Evolutionary conservation across 2,888 invertebrate species (phyloP).

Genomic region (Amphiduros pacificus): DNA sequence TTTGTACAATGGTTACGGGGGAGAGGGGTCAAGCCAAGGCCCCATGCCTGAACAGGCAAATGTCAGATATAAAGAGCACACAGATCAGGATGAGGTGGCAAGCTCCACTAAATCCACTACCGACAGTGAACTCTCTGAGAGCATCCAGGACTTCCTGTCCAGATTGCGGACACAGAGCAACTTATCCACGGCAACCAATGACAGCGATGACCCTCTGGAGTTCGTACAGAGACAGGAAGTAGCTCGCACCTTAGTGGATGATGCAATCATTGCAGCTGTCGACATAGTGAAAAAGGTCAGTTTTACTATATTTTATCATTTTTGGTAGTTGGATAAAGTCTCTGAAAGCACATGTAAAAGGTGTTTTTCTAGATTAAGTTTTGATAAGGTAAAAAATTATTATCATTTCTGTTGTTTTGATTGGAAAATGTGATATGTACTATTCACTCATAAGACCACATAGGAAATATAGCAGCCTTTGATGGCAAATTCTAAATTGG

Average conservation of each 20-base stretch:
- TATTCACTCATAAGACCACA: too few relatives aligned
- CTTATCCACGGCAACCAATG: not conserved
- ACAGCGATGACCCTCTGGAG: conserved; percentile 8
- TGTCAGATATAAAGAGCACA: not conserved
- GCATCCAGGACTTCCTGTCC: conserved; percentile 5
- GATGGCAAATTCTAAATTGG: too few relatives aligned
- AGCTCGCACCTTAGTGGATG: conserved; percentile 4
- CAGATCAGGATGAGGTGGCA: not conserved
- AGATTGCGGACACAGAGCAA: conserved; percentile 3
- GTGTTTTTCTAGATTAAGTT: too few relatives aligned
- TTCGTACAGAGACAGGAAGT: not conserved
- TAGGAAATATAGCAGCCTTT: too few relatives aligned
- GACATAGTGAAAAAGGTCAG: conserved; percentile 6
- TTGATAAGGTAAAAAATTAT: too few relatives aligned
- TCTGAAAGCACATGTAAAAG: too few relatives aligned
- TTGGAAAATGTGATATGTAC: too few relatives aligned
- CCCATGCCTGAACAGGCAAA: not conserved
- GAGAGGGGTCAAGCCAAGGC: not conserved
- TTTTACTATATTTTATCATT: too few relatives aligned
- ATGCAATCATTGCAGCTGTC: conserved; percentile 11
- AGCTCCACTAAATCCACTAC: not conserved
- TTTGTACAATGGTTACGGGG: too few relatives aligned
- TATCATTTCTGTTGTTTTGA: too few relatives aligned
- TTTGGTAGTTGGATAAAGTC: too few relatives aligned
- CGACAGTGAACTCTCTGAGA: conserved; percentile 1